Evolutionary conservation across 2,888 invertebrate genomes (phyloP).

Genomic region (Odontocerum albicorne): DNA sequence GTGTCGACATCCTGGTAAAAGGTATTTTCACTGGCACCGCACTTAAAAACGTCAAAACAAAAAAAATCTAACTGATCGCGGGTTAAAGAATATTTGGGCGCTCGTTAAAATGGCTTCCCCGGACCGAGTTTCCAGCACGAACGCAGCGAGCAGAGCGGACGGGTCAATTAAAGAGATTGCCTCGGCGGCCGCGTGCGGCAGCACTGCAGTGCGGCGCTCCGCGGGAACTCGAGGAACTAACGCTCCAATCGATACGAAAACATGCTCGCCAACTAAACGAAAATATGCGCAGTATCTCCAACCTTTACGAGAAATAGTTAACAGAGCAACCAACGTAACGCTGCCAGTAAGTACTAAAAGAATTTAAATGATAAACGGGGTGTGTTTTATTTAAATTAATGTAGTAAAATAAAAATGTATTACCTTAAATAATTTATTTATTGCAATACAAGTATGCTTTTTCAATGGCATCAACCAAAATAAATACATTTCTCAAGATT

Average conservation of each 20-base stretch:
- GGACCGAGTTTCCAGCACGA: constrained; percentile 29
- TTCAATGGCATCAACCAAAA: no score
- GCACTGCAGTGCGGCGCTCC: constrained; percentile 28
- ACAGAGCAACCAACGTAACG: no score
- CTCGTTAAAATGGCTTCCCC: constrained; percentile 31
- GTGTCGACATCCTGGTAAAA: constrained; percentile 27
- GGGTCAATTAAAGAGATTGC: constrained; percentile 30
- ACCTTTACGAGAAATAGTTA: no score
- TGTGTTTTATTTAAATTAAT: no score
- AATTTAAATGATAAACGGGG: no score
- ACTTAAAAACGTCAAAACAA: constrained; percentile 19
- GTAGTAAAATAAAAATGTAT: no score
- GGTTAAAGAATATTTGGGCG: constrained; percentile 14
- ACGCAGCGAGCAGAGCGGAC: constrained; percentile 29
- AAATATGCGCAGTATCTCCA: no score
- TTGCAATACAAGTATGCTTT: no score
- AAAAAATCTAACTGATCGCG: constrained; percentile 16
- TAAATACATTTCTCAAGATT: no score
- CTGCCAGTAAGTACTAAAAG: no score
- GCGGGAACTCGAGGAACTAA: constrained; percentile 17
- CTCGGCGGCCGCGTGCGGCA: constrained; percentile 21
- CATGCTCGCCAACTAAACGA: no score
- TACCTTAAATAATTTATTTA: no score
- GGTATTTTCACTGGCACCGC: constrained; percentile 20
- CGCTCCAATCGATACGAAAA: constrained; percentile 29